Conservation (phyloP, 2,797 vertebrate genomes). For the Peromyscus nudipes region DNA sequence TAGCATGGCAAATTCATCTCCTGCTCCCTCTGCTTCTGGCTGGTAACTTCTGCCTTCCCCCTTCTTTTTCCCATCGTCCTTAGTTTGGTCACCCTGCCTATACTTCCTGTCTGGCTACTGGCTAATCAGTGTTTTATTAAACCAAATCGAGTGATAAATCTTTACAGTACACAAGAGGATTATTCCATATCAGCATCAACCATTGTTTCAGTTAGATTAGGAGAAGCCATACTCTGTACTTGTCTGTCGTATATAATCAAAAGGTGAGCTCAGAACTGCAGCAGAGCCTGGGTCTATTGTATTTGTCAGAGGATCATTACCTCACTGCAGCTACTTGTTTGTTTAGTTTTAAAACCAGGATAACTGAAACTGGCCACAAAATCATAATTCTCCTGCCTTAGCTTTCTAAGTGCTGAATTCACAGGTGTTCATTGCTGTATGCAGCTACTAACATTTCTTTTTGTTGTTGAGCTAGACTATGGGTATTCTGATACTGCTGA, state of each 20-base stretch:
- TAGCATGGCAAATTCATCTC: too few relatives aligned
- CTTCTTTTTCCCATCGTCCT: too few relatives aligned
- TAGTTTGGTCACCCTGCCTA: too few relatives aligned
- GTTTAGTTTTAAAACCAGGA: neutral
- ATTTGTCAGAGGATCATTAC: neutral
- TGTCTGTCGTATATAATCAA: neutral
- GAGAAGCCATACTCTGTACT: neutral
- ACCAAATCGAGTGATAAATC: too few relatives aligned
- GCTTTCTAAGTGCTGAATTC: too few relatives aligned
- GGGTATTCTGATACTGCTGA: neutral
- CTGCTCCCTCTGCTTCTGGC: too few relatives aligned
- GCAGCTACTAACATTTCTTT: neutral
- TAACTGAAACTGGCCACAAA: neutral
- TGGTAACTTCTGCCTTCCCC: too few relatives aligned
- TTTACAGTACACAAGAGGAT: too few relatives aligned
- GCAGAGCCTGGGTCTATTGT: neutral
- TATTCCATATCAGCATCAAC: too few relatives aligned
- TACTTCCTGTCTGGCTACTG: too few relatives aligned
- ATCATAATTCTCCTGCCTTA: neutral
- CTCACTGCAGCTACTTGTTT: neutral
- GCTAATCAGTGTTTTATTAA: too few relatives aligned
- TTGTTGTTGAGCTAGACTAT: neutral
- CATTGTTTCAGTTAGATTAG: neutral
- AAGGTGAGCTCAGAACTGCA: neutral
- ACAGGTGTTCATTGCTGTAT: neutral